Conservation (phyloP, 2,888 invertebrate genomes). For the Melieria crassipennis region DNA sequence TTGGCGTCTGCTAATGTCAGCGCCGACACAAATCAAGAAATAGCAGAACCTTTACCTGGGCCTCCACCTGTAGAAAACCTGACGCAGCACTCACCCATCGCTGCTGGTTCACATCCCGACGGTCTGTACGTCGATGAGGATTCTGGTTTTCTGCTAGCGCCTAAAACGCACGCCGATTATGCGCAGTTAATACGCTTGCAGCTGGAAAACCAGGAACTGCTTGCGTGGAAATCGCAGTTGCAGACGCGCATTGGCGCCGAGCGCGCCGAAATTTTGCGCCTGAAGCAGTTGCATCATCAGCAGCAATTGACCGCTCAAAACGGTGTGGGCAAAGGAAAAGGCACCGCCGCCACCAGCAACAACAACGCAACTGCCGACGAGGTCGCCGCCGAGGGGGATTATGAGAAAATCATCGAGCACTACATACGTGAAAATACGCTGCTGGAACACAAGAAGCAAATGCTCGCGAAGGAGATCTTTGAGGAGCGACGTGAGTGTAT, state of each 20-base stretch:
- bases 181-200: constrained; percentile 70
- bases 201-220: constrained; percentile 74
- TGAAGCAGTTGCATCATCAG: constrained; percentile 68
- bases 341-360: constrained; percentile 21
- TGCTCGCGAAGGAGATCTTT: constrained; percentile 75
- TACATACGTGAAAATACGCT: constrained; percentile 73
- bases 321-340: not conserved
- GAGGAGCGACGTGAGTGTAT: constrained; percentile 78
- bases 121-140: constrained; percentile 51
- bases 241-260: constrained; percentile 78
- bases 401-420: constrained; percentile 68
- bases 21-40: constrained; percentile 42
- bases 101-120: constrained; percentile 39
- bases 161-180: constrained; percentile 68
- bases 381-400: constrained; percentile 44
- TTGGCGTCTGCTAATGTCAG: constrained; percentile 32
- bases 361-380: constrained; percentile 17
- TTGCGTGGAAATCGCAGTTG: constrained; percentile 75
- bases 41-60: not conserved
- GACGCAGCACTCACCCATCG: constrained; percentile 41
- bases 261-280: constrained; percentile 75
- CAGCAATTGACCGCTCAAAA: constrained; percentile 35
- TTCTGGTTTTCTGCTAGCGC: constrained; percentile 67
- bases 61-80: constrained; percentile 35
- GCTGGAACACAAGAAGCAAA: constrained; percentile 75